These are phyloP conservation scores for Vanessa atalanta DNA, from an alignment of 1,140 invertebrate genomes.

Conservation along the genomic window DNA sequence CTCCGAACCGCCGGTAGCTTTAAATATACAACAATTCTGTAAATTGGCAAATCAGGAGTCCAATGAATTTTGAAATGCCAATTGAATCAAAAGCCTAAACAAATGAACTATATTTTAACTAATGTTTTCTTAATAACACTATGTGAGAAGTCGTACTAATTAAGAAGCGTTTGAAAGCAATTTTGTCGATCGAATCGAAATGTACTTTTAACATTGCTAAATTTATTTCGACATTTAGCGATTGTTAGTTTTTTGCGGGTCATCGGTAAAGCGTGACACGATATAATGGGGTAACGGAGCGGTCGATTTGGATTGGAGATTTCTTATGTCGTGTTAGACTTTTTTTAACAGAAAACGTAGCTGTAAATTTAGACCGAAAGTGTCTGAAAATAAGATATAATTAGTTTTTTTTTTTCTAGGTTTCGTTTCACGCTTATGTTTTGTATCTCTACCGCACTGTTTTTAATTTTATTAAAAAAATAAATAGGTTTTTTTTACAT, in stretches of 20 bases:
- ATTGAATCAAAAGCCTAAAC: too few relatives aligned
- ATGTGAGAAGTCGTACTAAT: too few relatives aligned
- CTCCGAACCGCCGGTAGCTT: too few relatives aligned
- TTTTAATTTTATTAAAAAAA: not conserved
- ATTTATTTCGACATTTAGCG: slow-evolving; percentile 16
- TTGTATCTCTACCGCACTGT: not conserved
- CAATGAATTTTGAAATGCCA: too few relatives aligned
- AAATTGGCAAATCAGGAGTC: too few relatives aligned
- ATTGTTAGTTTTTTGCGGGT: slow-evolving; percentile 18
- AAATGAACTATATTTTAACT: too few relatives aligned
- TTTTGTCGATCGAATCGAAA: too few relatives aligned
- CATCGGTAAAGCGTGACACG: slow-evolving; percentile 26
- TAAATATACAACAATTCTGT: too few relatives aligned
- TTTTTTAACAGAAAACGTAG: not conserved
- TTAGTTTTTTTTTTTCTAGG: not conserved
- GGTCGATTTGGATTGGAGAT: slow-evolving; percentile 7
- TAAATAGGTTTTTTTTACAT: too few relatives aligned
- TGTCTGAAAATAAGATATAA: not conserved
- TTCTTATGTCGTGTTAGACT: not conserved
- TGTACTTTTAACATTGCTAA: not conserved
- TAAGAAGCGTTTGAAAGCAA: too few relatives aligned
- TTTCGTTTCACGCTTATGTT: not conserved
- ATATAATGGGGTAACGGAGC: slow-evolving; percentile 18
- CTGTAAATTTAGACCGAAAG: slow-evolving; percentile 2
- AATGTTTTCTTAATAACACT: too few relatives aligned